phyloP scores from a whole-genome alignment of 1,140 invertebrate genomes.

The Varroa destructor region DNA sequence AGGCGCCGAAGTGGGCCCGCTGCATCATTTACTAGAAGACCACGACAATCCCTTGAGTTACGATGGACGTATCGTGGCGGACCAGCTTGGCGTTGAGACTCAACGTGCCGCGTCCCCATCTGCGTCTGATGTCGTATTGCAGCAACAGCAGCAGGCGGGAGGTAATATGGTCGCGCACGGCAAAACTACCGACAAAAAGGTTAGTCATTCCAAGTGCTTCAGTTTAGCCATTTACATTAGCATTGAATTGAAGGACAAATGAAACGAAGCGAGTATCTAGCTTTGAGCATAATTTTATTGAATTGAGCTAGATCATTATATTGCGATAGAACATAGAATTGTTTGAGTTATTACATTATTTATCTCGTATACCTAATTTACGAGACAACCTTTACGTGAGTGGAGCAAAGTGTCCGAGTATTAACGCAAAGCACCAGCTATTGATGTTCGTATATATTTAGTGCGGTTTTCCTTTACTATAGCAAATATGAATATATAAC shows the following conservation, averaged over 20 bases:
- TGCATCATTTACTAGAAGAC: conserved; percentile 69
- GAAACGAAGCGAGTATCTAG: neutral
- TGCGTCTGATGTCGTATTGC: neutral
- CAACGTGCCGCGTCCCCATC: neutral
- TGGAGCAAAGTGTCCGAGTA: no score
- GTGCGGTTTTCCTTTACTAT: no score
- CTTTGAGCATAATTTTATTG: neutral
- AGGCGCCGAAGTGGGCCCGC: conserved; percentile 54
- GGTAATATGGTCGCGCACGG: neutral
- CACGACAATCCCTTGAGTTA: conserved; percentile 41
- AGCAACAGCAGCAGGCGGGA: no score
- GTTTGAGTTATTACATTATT: no score
- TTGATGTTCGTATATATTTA: no score
- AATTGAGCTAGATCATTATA: no score
- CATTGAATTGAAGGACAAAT: neutral
- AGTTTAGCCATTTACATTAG: neutral
- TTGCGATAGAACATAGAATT: no score
- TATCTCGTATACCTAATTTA: no score
- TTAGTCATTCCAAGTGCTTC: neutral
- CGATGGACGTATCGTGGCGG: conserved; percentile 41
- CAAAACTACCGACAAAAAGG: conserved; percentile 21
- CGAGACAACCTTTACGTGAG: no score
- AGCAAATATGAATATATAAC: no score
- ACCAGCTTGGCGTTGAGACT: neutral
- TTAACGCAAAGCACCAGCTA: no score